Conservation (phyloP, 1,140 invertebrate species). For the Nixonia krombeini region DNA sequence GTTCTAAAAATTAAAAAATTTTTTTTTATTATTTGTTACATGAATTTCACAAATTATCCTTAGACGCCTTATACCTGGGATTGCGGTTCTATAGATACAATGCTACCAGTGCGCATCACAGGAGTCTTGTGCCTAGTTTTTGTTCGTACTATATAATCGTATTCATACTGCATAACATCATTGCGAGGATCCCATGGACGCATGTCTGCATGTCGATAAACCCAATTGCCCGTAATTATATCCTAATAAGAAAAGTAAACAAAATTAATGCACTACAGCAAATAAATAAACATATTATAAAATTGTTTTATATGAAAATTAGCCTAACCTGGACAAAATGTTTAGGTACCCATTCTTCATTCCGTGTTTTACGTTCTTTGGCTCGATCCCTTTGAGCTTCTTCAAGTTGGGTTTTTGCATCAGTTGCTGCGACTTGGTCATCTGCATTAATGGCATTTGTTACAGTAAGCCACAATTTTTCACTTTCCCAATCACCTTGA, state of each 20-base stretch:
- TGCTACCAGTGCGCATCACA: conserved; percentile 77
- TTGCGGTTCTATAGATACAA: conserved; percentile 75
- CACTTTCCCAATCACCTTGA: conserved; percentile 87
- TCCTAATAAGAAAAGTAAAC: conserved; percentile 64
- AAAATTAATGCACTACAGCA: background rate
- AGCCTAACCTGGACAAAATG: conserved; percentile 79
- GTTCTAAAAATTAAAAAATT: too few species aligned
- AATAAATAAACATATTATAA: too few species aligned
- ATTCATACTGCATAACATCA: conserved; percentile 86
- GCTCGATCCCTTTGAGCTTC: conserved; percentile 84
- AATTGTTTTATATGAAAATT: too few species aligned
- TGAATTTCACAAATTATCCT: too few species aligned
- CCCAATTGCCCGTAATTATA: conserved; percentile 78
- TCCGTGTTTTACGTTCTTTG: conserved; percentile 76
- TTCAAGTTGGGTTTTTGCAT: conserved; percentile 90
- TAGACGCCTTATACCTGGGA: conserved; percentile 67
- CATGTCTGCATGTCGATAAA: conserved; percentile 82
- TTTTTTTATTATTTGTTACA: too few species aligned
- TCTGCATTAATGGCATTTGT: conserved; percentile 84
- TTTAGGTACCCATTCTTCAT: conserved; percentile 78
- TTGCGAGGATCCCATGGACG: conserved; percentile 88
- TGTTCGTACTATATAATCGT: conserved; percentile 79
- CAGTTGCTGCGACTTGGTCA: conserved; percentile 86
- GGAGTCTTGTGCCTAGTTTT: conserved; percentile 82
- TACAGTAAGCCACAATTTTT: conserved; percentile 88